These are phyloP conservation scores for Aporophyla lueneburgensis DNA, from an alignment of 2,888 invertebrate species.

Conservation along the genomic window DNA sequence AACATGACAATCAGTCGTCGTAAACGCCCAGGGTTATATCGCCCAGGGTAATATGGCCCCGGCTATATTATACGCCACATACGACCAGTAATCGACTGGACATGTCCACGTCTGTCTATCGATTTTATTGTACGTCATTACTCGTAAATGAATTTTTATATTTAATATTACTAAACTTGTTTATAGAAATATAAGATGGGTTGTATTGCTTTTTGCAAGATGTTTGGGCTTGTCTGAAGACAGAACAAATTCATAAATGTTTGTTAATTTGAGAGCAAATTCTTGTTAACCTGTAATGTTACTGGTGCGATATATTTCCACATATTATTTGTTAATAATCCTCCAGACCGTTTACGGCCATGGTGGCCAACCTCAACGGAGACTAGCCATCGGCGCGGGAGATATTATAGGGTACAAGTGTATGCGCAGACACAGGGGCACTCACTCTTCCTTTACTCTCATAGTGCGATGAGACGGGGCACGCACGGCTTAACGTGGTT, in stretches of 20 bases:
- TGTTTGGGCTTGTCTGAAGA: neutral
- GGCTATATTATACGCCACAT: slow-evolving; percentile 29
- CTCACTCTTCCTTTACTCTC: no score
- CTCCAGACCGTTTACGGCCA: no score
- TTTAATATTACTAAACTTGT: slow-evolving; percentile 41
- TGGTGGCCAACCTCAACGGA: no score
- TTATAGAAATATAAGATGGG: slow-evolving; percentile 9
- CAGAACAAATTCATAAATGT: neutral
- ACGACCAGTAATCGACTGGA: slow-evolving; percentile 32
- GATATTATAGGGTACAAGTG: no score
- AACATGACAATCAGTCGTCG: slow-evolving; percentile 43
- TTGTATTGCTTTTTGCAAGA: slow-evolving; percentile 4
- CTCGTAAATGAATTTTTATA: slow-evolving; percentile 41
- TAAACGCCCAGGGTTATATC: slow-evolving; percentile 40
- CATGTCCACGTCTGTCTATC: slow-evolving; percentile 39
- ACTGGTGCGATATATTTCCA: neutral
- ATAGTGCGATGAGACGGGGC: no score
- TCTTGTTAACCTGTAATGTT: neutral
- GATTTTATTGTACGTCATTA: slow-evolving; percentile 49
- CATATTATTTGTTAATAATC: no score
- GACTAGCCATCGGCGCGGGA: no score
- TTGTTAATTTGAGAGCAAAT: neutral
- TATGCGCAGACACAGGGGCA: no score
- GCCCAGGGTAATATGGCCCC: slow-evolving; percentile 28
- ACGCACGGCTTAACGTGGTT: no score